Evolutionary conservation across 1,140 invertebrate genomes (phyloP), one percentile per base, ranked within the genome.

Genomic region (Whitmania pigra): DNA sequence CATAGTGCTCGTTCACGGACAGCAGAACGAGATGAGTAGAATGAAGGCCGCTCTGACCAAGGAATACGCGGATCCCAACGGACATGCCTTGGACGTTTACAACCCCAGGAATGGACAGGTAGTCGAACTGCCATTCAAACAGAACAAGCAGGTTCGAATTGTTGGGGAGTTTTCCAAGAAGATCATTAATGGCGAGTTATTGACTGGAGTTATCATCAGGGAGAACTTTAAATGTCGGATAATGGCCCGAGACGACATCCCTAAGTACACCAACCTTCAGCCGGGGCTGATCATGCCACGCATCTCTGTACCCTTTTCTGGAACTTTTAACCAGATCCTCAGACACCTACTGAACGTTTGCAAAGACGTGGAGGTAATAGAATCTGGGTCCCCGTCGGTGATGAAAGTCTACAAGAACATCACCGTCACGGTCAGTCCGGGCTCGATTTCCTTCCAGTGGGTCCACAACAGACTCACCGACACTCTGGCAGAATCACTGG

Each of bases 161-260:
- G 95, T 98, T 88, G 95, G 95, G 0, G 86, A 86, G 11, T 81
- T 99, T 55, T 94, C 95, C 0, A 88, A 91, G 54, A 87, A 87
- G 31, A 90, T 93, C 0, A 86, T 87, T 77, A 87, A 90, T 6
- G 89, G 88, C 11, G 86, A 89, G 40, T 86, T 86, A 69, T 83
- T 99, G 4, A 93, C 93, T 15, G 97, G 96, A 0, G 89, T 99
- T 73, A 83, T 99, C 40, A 92, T 99, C 0, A 97, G 97, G 80
- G 86, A 94, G 53, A 98, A 99, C 81, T 99, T 99, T 78, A 98
- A 95, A 81, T 99, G 98, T 81, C 94, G 98, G 80, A 86, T 99
- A 71, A 81, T 99, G 67, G 89, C 90, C 9, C 90, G 95, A 0
- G 85, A 87, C 18, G 96, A 99, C 84, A 83, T 99, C 27, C 88